A percentile compares a stretch with the other conserved stretches of the same genome.
Conservation (phyloP, 2,113 vertebrate species). For the Scartelaos histophorus region DNA sequence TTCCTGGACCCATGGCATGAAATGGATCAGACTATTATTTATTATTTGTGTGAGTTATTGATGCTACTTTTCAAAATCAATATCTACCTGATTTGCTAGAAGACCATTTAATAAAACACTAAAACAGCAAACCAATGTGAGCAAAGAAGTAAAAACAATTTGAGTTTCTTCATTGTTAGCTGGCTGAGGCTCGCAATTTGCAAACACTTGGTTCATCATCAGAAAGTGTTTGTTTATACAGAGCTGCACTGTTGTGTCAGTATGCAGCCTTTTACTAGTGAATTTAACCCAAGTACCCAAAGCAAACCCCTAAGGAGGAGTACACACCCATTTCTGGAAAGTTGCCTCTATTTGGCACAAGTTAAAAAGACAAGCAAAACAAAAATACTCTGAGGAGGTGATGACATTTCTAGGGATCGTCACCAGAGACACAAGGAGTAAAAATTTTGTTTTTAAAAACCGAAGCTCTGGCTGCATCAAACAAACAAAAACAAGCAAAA, state of each 20-base stretch:
- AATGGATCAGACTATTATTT: too few species aligned
- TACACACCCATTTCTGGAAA: conserved; percentile 9
- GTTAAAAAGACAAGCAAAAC: conserved; percentile 7
- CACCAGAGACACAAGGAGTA: not conserved
- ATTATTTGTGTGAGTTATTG: too few species aligned
- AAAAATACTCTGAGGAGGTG: not conserved
- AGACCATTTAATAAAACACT: not conserved
- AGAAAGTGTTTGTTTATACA: conserved; percentile 15
- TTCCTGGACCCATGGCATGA: not conserved
- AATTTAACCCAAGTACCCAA: conserved; percentile 26
- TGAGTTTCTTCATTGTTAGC: not conserved
- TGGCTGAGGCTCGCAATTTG: not conserved
- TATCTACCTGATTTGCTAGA: not conserved
- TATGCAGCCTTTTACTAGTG: not conserved
- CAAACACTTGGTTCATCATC: conserved; percentile 16
- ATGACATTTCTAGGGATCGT: not conserved
- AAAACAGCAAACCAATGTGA: not conserved
- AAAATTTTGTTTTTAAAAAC: conserved; percentile 1
- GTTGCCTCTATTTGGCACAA: conserved; percentile 3
- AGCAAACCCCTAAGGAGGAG: not conserved
- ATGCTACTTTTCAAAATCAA: not conserved
- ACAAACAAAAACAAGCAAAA: not conserved
- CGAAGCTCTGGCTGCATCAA: not conserved
- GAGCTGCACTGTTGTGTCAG: not conserved
- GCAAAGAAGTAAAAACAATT: not conserved